A percentile compares a stretch with the other conserved stretches of the same genome.
Evolutionary conservation across 2,113 vertebrate genomes (phyloP).

Genomic region (Eptatretus burgeri): DNA sequence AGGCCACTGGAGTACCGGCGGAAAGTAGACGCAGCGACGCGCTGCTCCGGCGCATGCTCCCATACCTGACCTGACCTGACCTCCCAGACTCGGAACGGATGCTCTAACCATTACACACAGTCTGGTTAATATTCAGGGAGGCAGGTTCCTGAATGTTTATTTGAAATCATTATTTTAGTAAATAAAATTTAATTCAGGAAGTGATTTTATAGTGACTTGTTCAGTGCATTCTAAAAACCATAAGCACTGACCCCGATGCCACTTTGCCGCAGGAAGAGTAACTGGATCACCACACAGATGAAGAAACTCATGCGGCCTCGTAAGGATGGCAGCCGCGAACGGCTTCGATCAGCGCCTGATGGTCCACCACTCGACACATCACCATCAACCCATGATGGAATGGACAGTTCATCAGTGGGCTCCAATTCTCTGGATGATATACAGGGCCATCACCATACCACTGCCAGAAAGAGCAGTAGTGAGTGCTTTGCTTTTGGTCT

Average conservation of each 20-base stretch:
- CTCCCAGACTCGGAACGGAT: not conserved
- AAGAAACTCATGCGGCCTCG: conserved; percentile 85
- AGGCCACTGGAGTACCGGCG: too few species aligned
- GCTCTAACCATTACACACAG: not conserved
- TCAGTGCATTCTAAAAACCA: not conserved
- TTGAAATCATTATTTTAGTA: not conserved
- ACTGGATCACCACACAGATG: conserved; percentile 97
- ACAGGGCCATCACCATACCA: conserved; percentile 11
- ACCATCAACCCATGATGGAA: conserved; percentile 41
- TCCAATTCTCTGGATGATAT: conserved; percentile 77
- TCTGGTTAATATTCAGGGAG: not conserved
- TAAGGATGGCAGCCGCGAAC: conserved; percentile 40
- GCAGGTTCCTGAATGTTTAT: not conserved
- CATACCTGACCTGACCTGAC: too few species aligned
- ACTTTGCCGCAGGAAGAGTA: conserved; percentile 37
- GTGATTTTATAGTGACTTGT: not conserved
- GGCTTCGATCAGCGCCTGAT: conserved; percentile 50
- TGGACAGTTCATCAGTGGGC: conserved; percentile 82
- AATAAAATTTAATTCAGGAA: not conserved
- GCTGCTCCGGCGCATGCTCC: too few species aligned
- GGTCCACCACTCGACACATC: conserved; percentile 48
- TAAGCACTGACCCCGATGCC: conserved; percentile 10
- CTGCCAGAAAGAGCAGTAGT: conserved; percentile 65
- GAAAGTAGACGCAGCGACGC: too few species aligned
- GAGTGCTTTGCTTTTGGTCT: conserved; percentile 21